Base-by-base conservation (phyloP, 64 coral and sea anemone species). In the Dendronephthya gigantea region DNA sequence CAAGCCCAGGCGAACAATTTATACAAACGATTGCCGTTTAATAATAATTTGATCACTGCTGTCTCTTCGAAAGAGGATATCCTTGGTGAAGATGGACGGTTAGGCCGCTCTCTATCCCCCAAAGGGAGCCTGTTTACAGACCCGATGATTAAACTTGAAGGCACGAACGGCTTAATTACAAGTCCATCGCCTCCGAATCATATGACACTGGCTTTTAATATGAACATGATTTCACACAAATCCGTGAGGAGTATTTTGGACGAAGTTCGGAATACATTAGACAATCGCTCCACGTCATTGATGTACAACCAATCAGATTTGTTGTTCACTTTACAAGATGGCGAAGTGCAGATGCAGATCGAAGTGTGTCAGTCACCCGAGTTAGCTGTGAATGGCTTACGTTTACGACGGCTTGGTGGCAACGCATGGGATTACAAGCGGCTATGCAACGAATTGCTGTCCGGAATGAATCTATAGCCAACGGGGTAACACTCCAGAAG, bases 391-490 rank as follows among this genome's bases (percentile, higher is more conserved):
- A 98, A 98, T 70, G 95, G 92, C 68, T 85, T 98, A 40, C 92
- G 92, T 28, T 50, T 98, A 82, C 92, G 92, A 82, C 90, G 90
- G 16, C 86, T 98, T 52, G 93, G 92, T 82, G 95, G 95, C 19
- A 91, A 98, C 55, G 75, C 58, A 27, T 98, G 95, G 95, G 86
- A 98, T 23, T 98, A 98, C 83, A 98, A 93, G 50, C 93, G 91
- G 83, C 87, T 98, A 19, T 98, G 95, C 49, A 93, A 93, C 48
- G 95, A 98, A 39, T 87, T 98, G 31, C 49, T 98, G 1, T 68
- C 87, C 15, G 92, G 90, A 85, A 98, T 98, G 92, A 90, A 98
- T 90, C 70, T 98, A 85, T 98, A 62, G 55, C 5, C 25, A 19
- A 7, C 25, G 17, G 8, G 55, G 19, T 1, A 23, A 22, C 0